Evolutionary conservation across 2,797 vertebrate species (phyloP), one percentile per base, ranked within the genome.

Genomic region (Petrocephalus sullivani): DNA sequence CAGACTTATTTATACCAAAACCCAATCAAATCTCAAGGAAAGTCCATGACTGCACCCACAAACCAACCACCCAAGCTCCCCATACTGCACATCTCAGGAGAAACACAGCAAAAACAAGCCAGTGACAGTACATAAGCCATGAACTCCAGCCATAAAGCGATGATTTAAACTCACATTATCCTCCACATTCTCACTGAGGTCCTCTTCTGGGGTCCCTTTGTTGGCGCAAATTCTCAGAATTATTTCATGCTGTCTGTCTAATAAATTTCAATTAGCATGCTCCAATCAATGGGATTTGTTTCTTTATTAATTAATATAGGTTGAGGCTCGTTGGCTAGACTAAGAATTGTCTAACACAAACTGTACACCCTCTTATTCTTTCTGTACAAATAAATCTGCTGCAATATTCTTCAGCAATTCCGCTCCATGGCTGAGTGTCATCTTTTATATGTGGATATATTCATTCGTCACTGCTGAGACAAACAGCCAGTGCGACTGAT

Each of bases 301-400:
- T 16, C 90, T 87, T 91, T 61, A 28, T 56, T 54, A 37, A 61
- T 51, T 71, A 16, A 10, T 41, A 51, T 28, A 37, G 58, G 92
- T 92, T 89, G 49, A 86, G 91, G 93, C 49, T 89, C 33, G 90
- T 90, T 88, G 92, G 90, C 88, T 89, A 89, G 90, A 91, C 92
- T 89, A 91, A 92, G 90, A 92, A 93, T 90, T 67, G 58, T 75
- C 28, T 56, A 78, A 33, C n/a, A 84, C 93, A 92, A 92, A 94
- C 71, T 6, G 41, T 90, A 88, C 93, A 92, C 92, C 92, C 92
- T 91, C 91, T 92, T 88, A 53, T 89, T 94, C 93, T 92, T 94
- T 93, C 92, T 94, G 93, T 94, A 95, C 93, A 92, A 95, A 94
- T 95, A 95, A 96, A 95, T 94, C 87, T 91, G 93, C 94, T 93